Evolutionary conservation across 2,888 invertebrate genomes (phyloP).

Genomic region (Onthophagus sagittarius): DNA sequence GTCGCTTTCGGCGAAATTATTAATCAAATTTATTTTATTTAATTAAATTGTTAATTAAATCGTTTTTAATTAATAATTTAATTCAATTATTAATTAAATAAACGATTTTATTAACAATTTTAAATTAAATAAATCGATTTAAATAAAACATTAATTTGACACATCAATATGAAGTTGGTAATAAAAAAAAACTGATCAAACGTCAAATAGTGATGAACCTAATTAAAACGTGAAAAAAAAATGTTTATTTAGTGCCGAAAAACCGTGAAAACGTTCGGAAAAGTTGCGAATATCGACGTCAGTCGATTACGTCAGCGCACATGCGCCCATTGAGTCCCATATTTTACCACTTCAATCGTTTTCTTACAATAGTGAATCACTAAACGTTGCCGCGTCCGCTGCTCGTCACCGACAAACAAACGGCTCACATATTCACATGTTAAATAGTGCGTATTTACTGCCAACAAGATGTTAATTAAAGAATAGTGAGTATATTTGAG

Average conservation of each 20-base stretch:
- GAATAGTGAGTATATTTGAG: constrained; percentile 61
- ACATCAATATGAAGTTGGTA: too few species aligned
- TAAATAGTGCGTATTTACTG: constrained; percentile 35
- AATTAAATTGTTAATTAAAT: too few species aligned
- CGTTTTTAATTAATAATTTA: too few species aligned
- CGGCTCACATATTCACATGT: constrained; percentile 36
- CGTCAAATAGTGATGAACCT: too few species aligned
- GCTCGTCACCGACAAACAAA: constrained; percentile 22
- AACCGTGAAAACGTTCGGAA: background rate
- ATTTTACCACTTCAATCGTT: constrained; percentile 45
- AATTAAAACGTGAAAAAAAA: background rate
- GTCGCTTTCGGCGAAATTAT: too few species aligned
- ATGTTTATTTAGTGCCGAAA: background rate
- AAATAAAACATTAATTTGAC: too few species aligned
- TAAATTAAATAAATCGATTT: too few species aligned
- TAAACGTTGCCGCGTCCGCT: constrained; percentile 43
- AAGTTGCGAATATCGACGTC: constrained; percentile 50
- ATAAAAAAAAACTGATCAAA: too few species aligned
- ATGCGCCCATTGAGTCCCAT: constrained; percentile 47
- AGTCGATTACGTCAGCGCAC: constrained; percentile 62
- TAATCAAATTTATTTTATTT: too few species aligned
- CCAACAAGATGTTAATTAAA: constrained; percentile 65
- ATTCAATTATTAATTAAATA: too few species aligned
- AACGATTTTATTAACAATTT: too few species aligned
- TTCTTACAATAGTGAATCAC: constrained; percentile 56